Base-by-base conservation (phyloP, 2,113 vertebrate species). In the Chelonoidis abingdonii region DNA sequence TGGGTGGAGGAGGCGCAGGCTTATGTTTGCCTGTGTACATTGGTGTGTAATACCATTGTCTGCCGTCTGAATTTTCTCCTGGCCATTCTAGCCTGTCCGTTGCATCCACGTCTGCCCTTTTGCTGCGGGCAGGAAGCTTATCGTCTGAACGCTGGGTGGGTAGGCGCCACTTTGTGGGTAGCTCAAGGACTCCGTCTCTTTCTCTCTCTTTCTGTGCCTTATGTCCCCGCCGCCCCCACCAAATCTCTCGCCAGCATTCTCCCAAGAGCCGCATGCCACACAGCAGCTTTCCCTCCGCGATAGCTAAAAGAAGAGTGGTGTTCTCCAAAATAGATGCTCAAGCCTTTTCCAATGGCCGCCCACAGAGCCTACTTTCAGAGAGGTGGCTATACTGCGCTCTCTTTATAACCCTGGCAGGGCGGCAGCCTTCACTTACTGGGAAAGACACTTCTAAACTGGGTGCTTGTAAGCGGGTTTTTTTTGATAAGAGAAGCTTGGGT, bases 301-400 rank as follows among this genome's bases (percentile, higher is more conserved):
- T 97, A 97, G 98, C 98, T 97, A 98, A 98, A 98, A 98, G 98
- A 98, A 98, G 97, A 98, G 97, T 97, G 98, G 98, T 98, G 97
- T 98, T 98, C 98, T 97, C 98, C 98, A 97, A 89, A 96, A 93
- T 94, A 97, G 98, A 98, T 98, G 98, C 97, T 97, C 98, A 97
- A 98, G 97, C 97, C 97, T 98, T 98, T 97, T 97, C 97, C 98
- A 97, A 97, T 98, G 98, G 97, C 97, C 97, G 94, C 94, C 97
- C 98, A 98, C 98, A 98, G 98, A 98, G 98, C 98, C 90, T 93
- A 98, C 98, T 98, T 98, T 98, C 97, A 98, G 97, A 96, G 92
- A 97, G 98, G 97, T 97, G 97, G 98, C 97, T 97, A 91, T 92
- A 94, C 88, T 95, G 96, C 95, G 97, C 96, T 94, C 96, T 97